These are phyloP conservation scores for Suricata suricatta DNA, from an alignment of 2,113 vertebrate species.

Conservation along the genomic window DNA sequence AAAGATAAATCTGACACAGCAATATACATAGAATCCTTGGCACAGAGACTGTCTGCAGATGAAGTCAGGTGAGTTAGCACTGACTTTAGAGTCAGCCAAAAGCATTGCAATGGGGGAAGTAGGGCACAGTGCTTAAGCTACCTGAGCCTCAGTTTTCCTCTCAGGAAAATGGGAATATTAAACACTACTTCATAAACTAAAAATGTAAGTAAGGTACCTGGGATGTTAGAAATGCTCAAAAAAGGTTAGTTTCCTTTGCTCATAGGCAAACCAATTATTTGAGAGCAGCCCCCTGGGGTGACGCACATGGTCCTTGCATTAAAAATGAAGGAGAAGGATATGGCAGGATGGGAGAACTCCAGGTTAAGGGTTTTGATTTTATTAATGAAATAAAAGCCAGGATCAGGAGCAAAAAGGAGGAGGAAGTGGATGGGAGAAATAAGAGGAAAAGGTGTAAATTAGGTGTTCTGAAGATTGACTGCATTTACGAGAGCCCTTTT, in stretches of 20 bases:
- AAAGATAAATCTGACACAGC: conserved; percentile 8
- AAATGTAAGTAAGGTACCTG: background rate
- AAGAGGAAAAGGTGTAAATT: background rate
- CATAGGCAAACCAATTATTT: background rate
- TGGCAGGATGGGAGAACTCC: background rate
- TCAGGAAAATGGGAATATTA: background rate
- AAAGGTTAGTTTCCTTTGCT: background rate
- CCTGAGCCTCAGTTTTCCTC: background rate
- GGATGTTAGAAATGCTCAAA: background rate
- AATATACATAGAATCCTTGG: background rate
- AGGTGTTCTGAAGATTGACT: background rate
- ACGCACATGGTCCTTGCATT: background rate
- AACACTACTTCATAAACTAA: background rate
- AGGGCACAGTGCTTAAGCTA: background rate
- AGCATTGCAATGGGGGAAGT: background rate
- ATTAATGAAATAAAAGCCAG: background rate
- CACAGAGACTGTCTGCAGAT: background rate
- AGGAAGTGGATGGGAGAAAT: background rate
- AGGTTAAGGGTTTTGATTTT: background rate
- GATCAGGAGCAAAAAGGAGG: background rate
- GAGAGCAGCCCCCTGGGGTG: background rate
- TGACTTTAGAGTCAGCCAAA: background rate
- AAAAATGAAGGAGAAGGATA: background rate
- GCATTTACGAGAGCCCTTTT: background rate
- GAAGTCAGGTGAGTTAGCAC: background rate